Conservation (phyloP, 2,888 invertebrate genomes). For the Apomyelois bistriatella region DNA sequence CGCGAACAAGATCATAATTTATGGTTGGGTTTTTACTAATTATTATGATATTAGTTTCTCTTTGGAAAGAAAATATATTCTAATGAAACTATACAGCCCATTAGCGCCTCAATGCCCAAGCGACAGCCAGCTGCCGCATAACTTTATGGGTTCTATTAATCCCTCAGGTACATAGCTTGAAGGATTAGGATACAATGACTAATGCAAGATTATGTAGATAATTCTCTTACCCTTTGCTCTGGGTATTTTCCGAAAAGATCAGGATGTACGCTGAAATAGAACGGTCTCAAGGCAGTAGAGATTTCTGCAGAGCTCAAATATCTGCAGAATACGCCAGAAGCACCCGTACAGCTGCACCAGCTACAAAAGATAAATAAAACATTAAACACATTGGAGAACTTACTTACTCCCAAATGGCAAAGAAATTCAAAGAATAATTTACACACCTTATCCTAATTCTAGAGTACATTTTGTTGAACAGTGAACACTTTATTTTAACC, state of each 20-base stretch:
- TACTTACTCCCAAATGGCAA: neutral
- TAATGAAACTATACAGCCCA: no score
- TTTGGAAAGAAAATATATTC: no score
- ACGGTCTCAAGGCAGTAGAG: constrained; percentile 93
- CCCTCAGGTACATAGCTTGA: no score
- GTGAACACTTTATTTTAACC: constrained; percentile 15
- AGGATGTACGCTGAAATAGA: constrained; percentile 97
- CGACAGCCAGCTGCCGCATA: no score
- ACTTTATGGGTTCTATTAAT: no score
- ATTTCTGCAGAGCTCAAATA: constrained; percentile 89
- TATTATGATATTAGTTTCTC: no score
- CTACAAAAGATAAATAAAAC: constrained; percentile 15
- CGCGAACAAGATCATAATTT: no score
- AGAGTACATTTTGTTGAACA: constrained; percentile 55
- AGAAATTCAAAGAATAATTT: neutral
- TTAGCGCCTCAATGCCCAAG: no score
- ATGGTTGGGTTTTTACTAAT: no score
- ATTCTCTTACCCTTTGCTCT: constrained; percentile 85
- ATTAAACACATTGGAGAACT: neutral
- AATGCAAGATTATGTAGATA: no score
- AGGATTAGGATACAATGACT: no score
- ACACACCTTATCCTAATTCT: constrained; percentile 62
- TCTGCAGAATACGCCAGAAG: constrained; percentile 45
- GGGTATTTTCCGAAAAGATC: constrained; percentile 97
- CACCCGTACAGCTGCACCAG: constrained; percentile 40